phyloP scores from a whole-genome alignment of 2,888 invertebrate species.

The Erebia epiphron region DNA sequence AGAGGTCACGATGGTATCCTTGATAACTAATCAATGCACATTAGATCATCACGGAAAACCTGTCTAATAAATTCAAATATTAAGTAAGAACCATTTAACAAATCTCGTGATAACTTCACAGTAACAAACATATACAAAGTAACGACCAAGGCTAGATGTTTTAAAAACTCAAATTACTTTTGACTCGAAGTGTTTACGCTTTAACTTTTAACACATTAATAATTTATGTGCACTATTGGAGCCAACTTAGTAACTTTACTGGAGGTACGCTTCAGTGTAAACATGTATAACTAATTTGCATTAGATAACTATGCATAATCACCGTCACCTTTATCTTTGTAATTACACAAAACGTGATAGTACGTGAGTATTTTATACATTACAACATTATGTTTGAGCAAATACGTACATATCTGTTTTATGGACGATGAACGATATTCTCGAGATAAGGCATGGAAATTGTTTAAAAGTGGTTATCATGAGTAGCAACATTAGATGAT shows the following conservation, averaged over 20 bases:
- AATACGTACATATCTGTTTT: conserved; percentile 54
- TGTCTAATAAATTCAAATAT: conserved; percentile 60
- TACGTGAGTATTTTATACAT: conserved; percentile 20
- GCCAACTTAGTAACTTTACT: conserved; percentile 7
- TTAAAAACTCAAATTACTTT: conserved; percentile 21
- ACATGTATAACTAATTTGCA: conserved; percentile 21
- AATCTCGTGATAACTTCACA: conserved; percentile 17
- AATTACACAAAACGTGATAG: conserved; percentile 29
- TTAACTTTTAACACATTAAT: not conserved
- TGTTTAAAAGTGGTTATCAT: conserved; percentile 56
- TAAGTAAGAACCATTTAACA: conserved; percentile 18
- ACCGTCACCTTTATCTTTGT: conserved; percentile 29
- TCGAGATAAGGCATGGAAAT: conserved; percentile 48
- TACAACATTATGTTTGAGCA: conserved; percentile 23
- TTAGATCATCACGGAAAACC: conserved; percentile 73
- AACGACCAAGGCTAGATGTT: not conserved
- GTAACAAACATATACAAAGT: not conserved
- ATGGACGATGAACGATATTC: conserved; percentile 47
- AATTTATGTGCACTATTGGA: not conserved
- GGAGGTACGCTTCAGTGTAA: conserved; percentile 15
- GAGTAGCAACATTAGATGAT: conserved; percentile 60
- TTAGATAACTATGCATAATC: conserved; percentile 16
- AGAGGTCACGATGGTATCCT: conserved; percentile 48
- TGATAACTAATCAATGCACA: conserved; percentile 66
- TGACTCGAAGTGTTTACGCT: conserved; percentile 6